Evolutionary conservation across 1,140 invertebrate species (phyloP).

Genomic region (Ridgeia piscesae): DNA sequence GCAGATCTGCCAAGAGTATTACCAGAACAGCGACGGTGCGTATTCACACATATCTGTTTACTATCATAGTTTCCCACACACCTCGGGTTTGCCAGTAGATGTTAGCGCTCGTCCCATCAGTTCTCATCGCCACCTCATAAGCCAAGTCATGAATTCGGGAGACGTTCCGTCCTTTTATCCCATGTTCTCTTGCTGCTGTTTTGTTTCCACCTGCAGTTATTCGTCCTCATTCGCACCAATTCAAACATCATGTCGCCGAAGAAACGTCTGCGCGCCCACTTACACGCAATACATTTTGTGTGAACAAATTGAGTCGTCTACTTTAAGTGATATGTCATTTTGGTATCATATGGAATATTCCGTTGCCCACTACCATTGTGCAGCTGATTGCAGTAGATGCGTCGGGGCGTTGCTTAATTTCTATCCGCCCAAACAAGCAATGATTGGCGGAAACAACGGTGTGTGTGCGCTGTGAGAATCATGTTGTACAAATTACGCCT

Average conservation of each 20-base stretch:
- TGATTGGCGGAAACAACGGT: too few relatives aligned
- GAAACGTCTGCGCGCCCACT: too few relatives aligned
- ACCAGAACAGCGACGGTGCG: background rate
- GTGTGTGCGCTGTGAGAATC: too few relatives aligned
- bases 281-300: background rate
- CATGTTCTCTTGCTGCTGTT: background rate
- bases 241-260: background rate
- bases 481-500: too few relatives aligned
- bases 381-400: background rate
- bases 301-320: background rate
- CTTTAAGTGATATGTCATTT: background rate
- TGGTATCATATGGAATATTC: background rate
- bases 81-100: too few relatives aligned
- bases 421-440: too few relatives aligned
- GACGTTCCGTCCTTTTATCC: background rate
- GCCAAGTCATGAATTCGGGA: background rate
- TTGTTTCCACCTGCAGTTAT: background rate
- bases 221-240: background rate
- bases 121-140: too few relatives aligned
- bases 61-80: too few relatives aligned
- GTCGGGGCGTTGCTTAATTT: too few relatives aligned
- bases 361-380: background rate
- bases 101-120: too few relatives aligned
- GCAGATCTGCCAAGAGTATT: background rate
- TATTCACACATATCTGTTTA: background rate